A percentile compares a stretch with the other conserved stretches of the same genome.
Evolutionary conservation across 2,888 invertebrate species (phyloP).

Genomic region (Drosophila infuscata): DNA sequence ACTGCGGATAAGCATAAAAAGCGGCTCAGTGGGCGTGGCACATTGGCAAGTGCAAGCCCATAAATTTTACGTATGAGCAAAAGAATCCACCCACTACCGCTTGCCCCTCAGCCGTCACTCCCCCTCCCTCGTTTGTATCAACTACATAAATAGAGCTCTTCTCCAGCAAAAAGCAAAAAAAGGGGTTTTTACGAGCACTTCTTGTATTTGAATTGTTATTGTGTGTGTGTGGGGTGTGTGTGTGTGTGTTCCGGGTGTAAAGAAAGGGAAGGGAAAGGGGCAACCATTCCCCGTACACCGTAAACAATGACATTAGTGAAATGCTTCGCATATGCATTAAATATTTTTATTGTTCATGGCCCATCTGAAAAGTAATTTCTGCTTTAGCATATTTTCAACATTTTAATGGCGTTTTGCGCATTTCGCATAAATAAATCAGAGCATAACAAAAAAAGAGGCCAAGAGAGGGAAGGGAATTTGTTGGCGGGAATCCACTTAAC

Average conservation of each 20-base stretch:
- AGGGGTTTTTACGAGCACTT: constrained; percentile 46
- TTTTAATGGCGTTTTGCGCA: constrained; percentile 56
- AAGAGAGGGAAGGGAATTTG: not conserved
- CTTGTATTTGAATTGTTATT: constrained; percentile 32
- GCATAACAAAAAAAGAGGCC: not conserved
- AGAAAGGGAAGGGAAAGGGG: not conserved
- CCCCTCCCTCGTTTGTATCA: not conserved
- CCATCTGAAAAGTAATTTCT: constrained; percentile 30
- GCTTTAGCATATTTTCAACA: constrained; percentile 38
- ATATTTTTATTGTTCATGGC: constrained; percentile 73
- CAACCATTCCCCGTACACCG: constrained; percentile 4
- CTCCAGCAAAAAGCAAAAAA: not conserved
- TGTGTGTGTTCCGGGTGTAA: not conserved
- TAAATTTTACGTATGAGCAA: constrained; percentile 61
- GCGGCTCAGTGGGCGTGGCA: constrained; percentile 55
- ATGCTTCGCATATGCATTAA: constrained; percentile 68
- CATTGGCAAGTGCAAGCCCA: constrained; percentile 49
- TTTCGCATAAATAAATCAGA: constrained; percentile 68
- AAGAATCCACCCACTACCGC: not conserved
- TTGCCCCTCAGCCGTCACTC: not conserved
- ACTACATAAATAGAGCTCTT: constrained; percentile 17
- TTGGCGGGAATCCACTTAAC: not conserved
- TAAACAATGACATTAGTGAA: constrained; percentile 61
- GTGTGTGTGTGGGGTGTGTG: not conserved
- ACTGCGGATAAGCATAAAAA: constrained; percentile 61